Evolutionary conservation across 2,113 vertebrate species (phyloP).

Genomic region (Leucosticte australis): DNA sequence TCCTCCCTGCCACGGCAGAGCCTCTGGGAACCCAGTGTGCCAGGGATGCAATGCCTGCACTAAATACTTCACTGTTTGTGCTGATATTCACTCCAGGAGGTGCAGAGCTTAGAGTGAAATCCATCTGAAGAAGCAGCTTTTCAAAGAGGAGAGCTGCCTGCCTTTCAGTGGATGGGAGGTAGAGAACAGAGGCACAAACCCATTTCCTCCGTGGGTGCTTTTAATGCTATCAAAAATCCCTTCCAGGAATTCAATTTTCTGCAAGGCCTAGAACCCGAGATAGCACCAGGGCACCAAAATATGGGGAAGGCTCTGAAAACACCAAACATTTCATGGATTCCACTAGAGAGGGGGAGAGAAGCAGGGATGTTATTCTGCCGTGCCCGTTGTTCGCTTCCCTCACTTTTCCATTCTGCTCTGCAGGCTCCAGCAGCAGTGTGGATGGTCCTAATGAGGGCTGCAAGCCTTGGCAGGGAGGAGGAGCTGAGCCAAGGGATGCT

Average conservation of each 20-base stretch:
- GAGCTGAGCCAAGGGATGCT: neutral
- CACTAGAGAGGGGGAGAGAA: neutral
- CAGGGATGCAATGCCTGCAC: neutral
- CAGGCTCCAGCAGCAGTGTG: neutral
- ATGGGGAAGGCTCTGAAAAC: neutral
- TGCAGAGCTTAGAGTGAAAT: neutral
- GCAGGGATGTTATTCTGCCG: neutral
- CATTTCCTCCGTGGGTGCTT: neutral
- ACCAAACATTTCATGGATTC: neutral
- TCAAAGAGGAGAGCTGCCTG: neutral
- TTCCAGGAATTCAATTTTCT: slow-evolving; percentile 10
- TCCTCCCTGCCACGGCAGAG: neutral
- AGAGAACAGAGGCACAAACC: neutral
- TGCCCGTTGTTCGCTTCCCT: neutral
- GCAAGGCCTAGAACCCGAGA: neutral
- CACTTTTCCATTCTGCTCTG: neutral
- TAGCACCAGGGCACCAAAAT: neutral
- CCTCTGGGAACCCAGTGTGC: neutral
- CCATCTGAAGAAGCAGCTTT: neutral
- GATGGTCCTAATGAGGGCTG: neutral
- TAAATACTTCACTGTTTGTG: neutral
- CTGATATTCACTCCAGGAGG: neutral
- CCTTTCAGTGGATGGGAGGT: neutral
- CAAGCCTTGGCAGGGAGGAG: neutral
- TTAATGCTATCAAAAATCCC: slow-evolving; percentile 2